Percentiles rank a stretch among this genome's conserved stretches.
phyloP scores from a whole-genome alignment of 2,113 vertebrate species.

The Catagonus wagneri region DNA sequence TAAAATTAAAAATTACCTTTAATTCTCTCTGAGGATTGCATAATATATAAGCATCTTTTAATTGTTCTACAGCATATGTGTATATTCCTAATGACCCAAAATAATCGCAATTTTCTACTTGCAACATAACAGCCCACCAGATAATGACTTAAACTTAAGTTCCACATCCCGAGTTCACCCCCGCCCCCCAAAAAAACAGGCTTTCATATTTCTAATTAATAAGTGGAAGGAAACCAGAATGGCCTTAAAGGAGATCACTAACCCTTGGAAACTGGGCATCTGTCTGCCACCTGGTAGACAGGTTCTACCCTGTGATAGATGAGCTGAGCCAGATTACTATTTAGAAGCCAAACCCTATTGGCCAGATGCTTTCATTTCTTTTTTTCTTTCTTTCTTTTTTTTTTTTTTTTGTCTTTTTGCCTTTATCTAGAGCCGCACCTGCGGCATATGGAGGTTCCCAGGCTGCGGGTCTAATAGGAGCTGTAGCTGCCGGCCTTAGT shows the following conservation, averaged over 20 bases:
- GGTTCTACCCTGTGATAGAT: background rate
- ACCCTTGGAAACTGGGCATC: background rate
- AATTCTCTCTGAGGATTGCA: background rate
- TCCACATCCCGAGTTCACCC: background rate
- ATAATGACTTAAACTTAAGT: background rate
- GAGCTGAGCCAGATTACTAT: slow-evolving; percentile 23
- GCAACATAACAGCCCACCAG: background rate
- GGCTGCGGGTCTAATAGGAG: too few relatives aligned
- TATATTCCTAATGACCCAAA: background rate
- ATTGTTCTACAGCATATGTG: background rate
- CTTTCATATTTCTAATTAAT: slow-evolving; percentile 13
- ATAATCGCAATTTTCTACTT: background rate
- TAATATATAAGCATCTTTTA: background rate
- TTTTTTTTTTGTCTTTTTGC: too few relatives aligned
- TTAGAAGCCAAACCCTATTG: background rate
- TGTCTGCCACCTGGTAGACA: background rate
- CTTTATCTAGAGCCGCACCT: too few relatives aligned
- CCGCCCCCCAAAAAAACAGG: background rate
- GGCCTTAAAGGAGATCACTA: background rate
- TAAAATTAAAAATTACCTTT: background rate
- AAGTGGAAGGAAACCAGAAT: background rate
- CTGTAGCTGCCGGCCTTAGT: too few relatives aligned
- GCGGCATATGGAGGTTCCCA: too few relatives aligned
- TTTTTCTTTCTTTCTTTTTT: too few relatives aligned
- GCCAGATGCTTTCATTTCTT: slow-evolving; percentile 46